These are phyloP conservation scores for Nasonovia ribisnigri DNA, from an alignment of 2,888 invertebrate species.

Conservation along the genomic window DNA sequence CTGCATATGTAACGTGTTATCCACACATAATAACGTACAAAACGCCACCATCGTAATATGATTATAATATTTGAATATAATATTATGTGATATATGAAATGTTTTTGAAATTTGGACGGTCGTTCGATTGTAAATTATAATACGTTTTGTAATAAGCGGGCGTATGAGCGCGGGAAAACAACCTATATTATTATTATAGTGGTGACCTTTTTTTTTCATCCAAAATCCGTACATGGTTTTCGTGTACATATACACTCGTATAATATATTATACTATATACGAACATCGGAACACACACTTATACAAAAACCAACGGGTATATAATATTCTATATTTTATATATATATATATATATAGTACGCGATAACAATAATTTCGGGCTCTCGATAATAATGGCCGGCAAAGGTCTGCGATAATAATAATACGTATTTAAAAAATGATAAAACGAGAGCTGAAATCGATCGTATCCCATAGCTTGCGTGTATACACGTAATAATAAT, in stretches of 20 bases:
- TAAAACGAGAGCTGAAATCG: neutral
- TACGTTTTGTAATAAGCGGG: neutral
- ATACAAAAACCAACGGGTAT: neutral
- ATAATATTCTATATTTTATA: too few relatives aligned
- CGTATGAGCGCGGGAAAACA: neutral
- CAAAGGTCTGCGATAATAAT: neutral
- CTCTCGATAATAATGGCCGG: neutral
- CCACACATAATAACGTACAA: neutral
- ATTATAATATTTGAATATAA: too few relatives aligned
- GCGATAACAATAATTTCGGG: neutral
- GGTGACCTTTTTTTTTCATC: neutral
- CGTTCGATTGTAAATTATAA: neutral
- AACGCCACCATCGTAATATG: neutral
- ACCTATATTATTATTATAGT: neutral
- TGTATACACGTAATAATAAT: neutral
- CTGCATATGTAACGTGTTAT: neutral
- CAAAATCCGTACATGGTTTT: neutral
- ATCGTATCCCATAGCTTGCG: neutral
- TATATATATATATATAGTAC: neutral
- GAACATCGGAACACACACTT: neutral
- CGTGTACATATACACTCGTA: neutral
- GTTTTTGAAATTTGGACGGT: neutral
- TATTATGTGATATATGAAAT: neutral
- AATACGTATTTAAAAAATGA: constrained; percentile 1
- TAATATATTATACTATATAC: neutral